Evolutionary conservation across 2,113 vertebrate genomes (phyloP).

Genomic region (Monopterus albus): DNA sequence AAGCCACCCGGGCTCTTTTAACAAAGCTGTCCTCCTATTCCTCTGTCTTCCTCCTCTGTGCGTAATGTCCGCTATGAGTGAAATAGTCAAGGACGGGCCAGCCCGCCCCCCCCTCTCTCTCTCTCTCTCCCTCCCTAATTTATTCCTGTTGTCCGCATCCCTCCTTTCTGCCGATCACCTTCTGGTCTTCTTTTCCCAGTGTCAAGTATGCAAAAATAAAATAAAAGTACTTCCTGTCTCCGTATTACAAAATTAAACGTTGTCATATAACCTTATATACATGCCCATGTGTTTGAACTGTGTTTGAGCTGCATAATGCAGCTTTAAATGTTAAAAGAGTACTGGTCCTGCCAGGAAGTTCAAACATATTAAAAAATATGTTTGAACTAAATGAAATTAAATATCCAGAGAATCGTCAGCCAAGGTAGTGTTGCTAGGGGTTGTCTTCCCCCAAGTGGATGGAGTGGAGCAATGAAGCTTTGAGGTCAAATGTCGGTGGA

Average conservation of each 20-base stretch:
- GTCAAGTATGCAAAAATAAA: background rate
- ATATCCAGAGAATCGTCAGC: too few relatives aligned
- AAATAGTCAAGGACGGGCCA: background rate
- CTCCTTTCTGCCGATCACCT: constrained; percentile 40
- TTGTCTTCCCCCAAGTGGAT: too few relatives aligned
- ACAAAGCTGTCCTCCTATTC: background rate
- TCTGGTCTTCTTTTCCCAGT: background rate
- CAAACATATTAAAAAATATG: too few relatives aligned
- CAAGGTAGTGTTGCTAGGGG: too few relatives aligned
- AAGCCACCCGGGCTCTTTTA: background rate
- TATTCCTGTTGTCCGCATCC: constrained; percentile 7
- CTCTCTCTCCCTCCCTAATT: constrained; percentile 12
- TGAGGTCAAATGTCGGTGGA: too few relatives aligned
- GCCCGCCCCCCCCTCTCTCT: constrained; percentile 33
- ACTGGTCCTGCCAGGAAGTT: too few relatives aligned
- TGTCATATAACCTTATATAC: too few relatives aligned
- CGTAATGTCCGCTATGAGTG: accelerated
- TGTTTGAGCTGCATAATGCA: too few relatives aligned
- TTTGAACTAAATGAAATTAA: too few relatives aligned
- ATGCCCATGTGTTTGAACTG: too few relatives aligned
- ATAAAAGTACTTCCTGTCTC: constrained; percentile 18
- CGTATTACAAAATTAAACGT: background rate
- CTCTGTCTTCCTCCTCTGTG: constrained; percentile 19
- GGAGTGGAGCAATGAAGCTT: too few relatives aligned
- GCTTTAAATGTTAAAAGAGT: too few relatives aligned